Base-by-base conservation (phyloP, 1,140 invertebrate genomes). In the Oryctes rhinoceros region DNA sequence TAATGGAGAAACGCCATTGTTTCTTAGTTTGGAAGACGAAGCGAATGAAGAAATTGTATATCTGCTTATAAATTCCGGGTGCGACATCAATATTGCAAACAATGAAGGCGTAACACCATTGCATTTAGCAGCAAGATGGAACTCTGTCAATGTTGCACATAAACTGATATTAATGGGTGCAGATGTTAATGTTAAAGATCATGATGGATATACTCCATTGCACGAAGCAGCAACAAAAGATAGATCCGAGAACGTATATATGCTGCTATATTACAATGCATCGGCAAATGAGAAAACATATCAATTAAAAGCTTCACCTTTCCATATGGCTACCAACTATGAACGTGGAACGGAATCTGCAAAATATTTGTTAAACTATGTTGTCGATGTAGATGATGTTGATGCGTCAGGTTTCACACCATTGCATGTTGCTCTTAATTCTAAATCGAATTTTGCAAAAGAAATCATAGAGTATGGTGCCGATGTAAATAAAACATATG, bases 61-160 rank as follows among this genome's bases (percentile, higher is more conserved):
- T 20, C 48, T 18, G n/a, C 44, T 76, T 47, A 39, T 76, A 15
- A 48, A 39, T 49, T 47, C 39, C 39, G 75, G 75, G 11, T 76
- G 75, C 47, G 75, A 78, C 30, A 44, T 78, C 9, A 78, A 49
- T 39, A 39, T 39, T 37, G 35, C 13, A 53, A 78, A 59, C n/a
- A 18, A 53, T 35, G 77, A 78, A 65, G 49, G 20, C n/a, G 77
- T 62, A 62, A 78, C 77, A 1, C 49, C 77, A n/a, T 78, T 78
- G 48, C 77, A 78, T 62, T 78, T 78, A 44, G 48, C 77, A 39
- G 59, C 53, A 49, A 15, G 48, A 18, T 48, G 77, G 20, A 65
- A 49, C 13, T 24, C 39, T 30, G 9, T 5, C 30, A 62, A 59
- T 35, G 30, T 59, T 13, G 35, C 77, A 11, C 39, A 65, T 7